A percentile compares a stretch with the other conserved stretches of the same genome.
Conservation (phyloP, 92 coral and sea anemone species). For the Epizoanthus illoricatus region DNA sequence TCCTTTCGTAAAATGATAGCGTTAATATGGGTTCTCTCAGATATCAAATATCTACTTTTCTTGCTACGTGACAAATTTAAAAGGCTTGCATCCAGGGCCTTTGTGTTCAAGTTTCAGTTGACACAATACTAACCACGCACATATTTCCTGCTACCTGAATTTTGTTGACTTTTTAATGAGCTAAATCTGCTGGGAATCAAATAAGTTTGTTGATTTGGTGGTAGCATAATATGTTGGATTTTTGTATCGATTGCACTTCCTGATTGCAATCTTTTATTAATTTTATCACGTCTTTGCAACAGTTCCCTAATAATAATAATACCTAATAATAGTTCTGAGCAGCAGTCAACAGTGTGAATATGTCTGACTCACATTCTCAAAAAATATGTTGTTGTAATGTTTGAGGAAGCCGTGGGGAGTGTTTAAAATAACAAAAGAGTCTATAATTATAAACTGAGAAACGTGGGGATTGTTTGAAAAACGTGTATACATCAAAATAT, state of each 20-base stretch:
- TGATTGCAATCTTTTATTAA: too few species aligned
- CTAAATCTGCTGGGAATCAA: constrained; percentile 18
- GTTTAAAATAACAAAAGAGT: not conserved
- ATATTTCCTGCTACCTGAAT: constrained; percentile 14
- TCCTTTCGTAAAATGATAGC: too few species aligned
- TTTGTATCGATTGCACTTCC: too few species aligned
- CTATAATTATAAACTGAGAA: not conserved
- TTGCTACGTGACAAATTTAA: constrained; percentile 29
- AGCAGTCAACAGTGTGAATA: too few species aligned
- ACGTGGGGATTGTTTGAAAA: not conserved
- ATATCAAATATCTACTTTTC: too few species aligned
- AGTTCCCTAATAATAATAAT: too few species aligned
- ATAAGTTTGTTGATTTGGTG: constrained; percentile 2
- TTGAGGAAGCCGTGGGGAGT: not conserved
- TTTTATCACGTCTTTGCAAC: too few species aligned
- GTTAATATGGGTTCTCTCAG: too few species aligned
- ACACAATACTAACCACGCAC: not conserved
- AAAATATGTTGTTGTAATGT: too few species aligned
- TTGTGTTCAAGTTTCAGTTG: constrained; percentile 17
- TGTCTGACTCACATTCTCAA: too few species aligned
- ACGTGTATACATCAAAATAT: not conserved
- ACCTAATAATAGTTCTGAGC: too few species aligned
- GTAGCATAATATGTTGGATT: too few species aligned
- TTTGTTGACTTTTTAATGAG: constrained; percentile 16
- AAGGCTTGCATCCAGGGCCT: not conserved